Conservation (phyloP, 2,888 invertebrate genomes). For the Meteorus colon region DNA sequence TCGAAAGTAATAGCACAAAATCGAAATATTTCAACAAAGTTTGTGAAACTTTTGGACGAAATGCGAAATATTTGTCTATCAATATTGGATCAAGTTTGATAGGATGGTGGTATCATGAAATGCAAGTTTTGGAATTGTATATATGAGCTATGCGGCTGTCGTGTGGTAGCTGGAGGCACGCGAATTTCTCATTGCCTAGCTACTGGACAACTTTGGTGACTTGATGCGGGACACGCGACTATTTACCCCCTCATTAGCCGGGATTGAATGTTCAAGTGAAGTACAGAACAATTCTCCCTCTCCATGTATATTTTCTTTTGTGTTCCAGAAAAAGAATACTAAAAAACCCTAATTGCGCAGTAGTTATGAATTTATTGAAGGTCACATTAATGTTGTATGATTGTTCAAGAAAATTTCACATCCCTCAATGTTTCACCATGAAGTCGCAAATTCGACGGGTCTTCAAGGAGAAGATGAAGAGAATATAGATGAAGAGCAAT, state of each 20-base stretch:
- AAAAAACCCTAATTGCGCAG: not conserved
- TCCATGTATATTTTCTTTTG: not conserved
- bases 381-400: slow-evolving; percentile 26
- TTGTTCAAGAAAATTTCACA: slow-evolving; percentile 22
- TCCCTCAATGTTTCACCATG: slow-evolving; percentile 31
- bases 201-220: not conserved
- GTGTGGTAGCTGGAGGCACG: slow-evolving; percentile 30
- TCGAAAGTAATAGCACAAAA: not conserved
- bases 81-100: not conserved
- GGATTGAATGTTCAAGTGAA: not conserved
- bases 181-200: slow-evolving; percentile 19
- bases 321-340: no score
- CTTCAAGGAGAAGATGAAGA: not conserved
- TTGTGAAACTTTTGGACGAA: not conserved
- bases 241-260: slow-evolving; percentile 16
- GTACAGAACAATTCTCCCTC: not conserved
- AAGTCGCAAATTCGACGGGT: slow-evolving; percentile 4
- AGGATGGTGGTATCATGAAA: not conserved
- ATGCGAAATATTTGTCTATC: not conserved
- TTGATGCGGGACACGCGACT: slow-evolving; percentile 9
- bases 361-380: slow-evolving; percentile 18
- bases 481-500: slow-evolving; percentile 14
- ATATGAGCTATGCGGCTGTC: not conserved
- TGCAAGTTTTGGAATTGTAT: not conserved
- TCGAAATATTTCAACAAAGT: not conserved